Evolutionary conservation across 23 tunicate species (phyloP), one percentile per base, ranked within the genome.

Genomic region (Ciona savignyi): DNA sequence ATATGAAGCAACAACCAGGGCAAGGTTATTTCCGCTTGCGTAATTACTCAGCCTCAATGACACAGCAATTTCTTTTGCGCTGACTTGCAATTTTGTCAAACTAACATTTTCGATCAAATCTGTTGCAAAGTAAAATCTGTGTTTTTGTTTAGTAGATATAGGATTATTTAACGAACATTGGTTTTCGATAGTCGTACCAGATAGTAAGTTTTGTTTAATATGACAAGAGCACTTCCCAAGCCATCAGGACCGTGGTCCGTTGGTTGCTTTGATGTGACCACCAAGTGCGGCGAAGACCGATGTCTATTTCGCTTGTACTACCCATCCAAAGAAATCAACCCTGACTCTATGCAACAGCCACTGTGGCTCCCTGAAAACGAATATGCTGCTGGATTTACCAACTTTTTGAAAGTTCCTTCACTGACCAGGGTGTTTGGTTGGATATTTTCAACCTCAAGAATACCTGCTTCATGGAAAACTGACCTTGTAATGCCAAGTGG

Each of bases 221-320:
- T n/a, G n/a, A n/a, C n/a, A n/a, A n/a, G 56, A 42, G 11, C 25
- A 21, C 32, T 69, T 20, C 84, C 88, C 4, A 66, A 73, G 3
- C 72, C 83, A 20, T 49, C 96, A 27, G 96, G 96, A 0, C 77
- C 74, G 29, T 88, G n/a, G 61, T 4, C 72, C 2, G 96, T 88
- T 24, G 77, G 83, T 33, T 81, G 84, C 75, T 25, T 70, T n/a
- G 96, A 88, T 27, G 62, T 88, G 3, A 27, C 82, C 4, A 72
- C 81, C 35, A 88, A 88, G 63, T 29, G 25, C 34, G 96, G 88
- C 27, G 34, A 31, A 35, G 87, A 88, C 69, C 72, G 96, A 19
- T 60, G 72, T 22, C 60, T 76, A 15, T 77, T 88, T 62, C 68
- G 96, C 19, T 28, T 82, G 0, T 88, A 61, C 48, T 88, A 88